Evolutionary conservation across 2,113 vertebrate species (phyloP), one percentile per base, ranked within the genome.

Genomic region (Lepisosteus osseus): DNA sequence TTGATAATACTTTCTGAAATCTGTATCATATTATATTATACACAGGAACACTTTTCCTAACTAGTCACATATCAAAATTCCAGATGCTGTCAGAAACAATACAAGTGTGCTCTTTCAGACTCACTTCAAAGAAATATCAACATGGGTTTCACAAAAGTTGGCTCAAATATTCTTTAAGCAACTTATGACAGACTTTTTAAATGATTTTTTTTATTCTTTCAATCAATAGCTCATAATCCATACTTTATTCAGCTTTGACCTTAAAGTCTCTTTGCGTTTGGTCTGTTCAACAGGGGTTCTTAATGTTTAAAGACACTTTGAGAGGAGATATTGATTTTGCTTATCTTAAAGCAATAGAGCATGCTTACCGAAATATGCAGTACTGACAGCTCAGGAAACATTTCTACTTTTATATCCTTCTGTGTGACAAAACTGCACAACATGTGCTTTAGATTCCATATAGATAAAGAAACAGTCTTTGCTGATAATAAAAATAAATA

Each of bases 221-320:
- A 59, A n/a, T 59, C 11, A 59, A 59, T 14, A 59, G 56, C n/a
- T 13, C 11, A n/a, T 4, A 59, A 59, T 59, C n/a, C 56, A 59
- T 59, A 59, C 56, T 59, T 59, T 59, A 59, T 59, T 59, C 7
- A 59, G 56, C 56, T 59, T 14, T 59, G 56, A 59, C 56, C 56
- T 59, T 59, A 12, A 8, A 59, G 56, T 59, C 56, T 59, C n/a
- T 59, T 59, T 59, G 56, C 7, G 56, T 59, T 59, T 8, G 11
- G n/a, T 6, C 12, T 6, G 54, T 54, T 54, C 54, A 7, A 54
- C n/a, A 4, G 56, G 7, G 13, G 3, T n/a, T 59, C 11, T 59
- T 59, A 59, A 59, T 59, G 56, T 59, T 59, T 59, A 59, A 59
- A 59, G 11, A 59, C 11, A n/a, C 56, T 59, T 59, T 59, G 56